These are phyloP conservation scores for Phengaris alcon DNA, from an alignment of 2,888 invertebrate genomes.

Conservation along the genomic window DNA sequence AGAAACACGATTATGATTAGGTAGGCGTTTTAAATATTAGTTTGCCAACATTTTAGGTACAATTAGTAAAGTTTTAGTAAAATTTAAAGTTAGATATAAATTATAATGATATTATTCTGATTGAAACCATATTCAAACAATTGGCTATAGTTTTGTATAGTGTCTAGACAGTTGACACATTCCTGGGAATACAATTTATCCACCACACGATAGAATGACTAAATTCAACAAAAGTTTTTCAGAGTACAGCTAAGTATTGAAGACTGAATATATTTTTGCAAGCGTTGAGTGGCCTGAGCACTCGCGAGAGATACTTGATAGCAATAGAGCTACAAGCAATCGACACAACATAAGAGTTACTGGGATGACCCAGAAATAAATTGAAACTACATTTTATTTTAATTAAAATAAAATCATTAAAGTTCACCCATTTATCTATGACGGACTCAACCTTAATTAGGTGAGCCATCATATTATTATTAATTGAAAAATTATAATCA, in stretches of 20 bases:
- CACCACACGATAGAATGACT: neutral
- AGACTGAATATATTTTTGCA: neutral
- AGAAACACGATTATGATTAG: constrained; percentile 26
- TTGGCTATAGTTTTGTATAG: too few relatives aligned
- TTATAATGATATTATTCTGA: too few relatives aligned
- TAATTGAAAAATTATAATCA: neutral
- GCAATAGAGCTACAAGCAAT: neutral
- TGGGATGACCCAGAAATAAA: neutral
- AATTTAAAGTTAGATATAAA: too few relatives aligned
- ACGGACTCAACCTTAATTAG: neutral
- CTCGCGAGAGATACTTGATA: constrained; percentile 5
- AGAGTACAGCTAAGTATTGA: neutral
- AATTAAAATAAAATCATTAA: neutral
- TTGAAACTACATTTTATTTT: neutral
- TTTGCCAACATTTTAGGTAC: neutral
- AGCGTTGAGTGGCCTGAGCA: neutral
- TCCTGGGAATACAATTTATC: neutral
- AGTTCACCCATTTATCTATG: neutral
- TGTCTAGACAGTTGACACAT: neutral
- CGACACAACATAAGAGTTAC: neutral
- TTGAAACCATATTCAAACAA: too few relatives aligned
- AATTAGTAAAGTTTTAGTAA: neutral
- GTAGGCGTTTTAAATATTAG: neutral
- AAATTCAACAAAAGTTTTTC: neutral
- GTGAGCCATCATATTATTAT: neutral